Evolutionary conservation across 92 coral and sea anemone genomes (phyloP), one percentile per base, ranked within the genome.

Genomic region (Pocillopora meandrina): DNA sequence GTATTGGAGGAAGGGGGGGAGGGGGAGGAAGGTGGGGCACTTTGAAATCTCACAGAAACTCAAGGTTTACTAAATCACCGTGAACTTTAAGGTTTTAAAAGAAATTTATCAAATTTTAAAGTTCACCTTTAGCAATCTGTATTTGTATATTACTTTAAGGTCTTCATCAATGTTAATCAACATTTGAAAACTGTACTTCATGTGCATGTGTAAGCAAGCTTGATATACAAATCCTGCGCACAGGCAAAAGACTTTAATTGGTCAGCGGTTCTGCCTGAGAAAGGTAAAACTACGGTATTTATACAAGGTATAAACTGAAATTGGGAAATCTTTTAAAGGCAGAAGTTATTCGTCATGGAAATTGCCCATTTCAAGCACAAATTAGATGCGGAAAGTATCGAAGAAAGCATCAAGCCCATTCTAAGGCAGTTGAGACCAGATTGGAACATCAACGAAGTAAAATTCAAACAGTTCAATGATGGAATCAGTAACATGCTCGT

Each of bases 401-500:
- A 85, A 58, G 89, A 87, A 75, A 87, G 87, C 58, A 90, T 97
- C 69, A 87, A 85, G 67, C 91, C 86, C 26, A 59, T 97, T n/a
- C 86, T 97, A 70, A 74, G 73, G 57, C 83, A 91, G 84, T 80
- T 97, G 36, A 82, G 87, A 60, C 95, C 95, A 19, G 93, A 92
- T 26, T 88, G 98, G 87, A 77, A 87, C 61, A 55, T 84, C 13
- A 90, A 95, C 10, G 82, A 93, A 36, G 92, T 92, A 10, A 74
- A 92, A 76, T 97, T 94, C 57, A 89, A 83, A 71, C 81, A 90
- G 61, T 97, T 97, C 72, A 89, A 79, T 36, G 98, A 97, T 71
- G 99, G 99, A 16, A 97, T 97, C 58, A 97, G 99, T 85, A 97
- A 97, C 91, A 97, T 92, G 76, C 90, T 97, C 1, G 91, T 91